Base-by-base conservation (phyloP, 2,797 vertebrate species). In the Tolypeutes matacus region DNA sequence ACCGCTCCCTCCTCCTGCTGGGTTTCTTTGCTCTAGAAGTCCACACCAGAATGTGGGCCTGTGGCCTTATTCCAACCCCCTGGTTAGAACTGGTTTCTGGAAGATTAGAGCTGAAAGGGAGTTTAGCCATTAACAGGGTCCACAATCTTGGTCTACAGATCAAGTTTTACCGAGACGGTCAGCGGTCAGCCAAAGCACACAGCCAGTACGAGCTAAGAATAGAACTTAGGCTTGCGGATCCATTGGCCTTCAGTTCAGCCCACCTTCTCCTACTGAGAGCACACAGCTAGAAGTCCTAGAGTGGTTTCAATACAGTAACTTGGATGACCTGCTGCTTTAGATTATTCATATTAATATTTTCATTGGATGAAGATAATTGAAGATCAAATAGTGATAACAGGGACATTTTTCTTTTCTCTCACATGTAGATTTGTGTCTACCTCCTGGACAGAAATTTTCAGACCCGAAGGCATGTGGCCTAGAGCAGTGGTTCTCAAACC, bases 261-360 rank as follows among this genome's bases (percentile, higher is more conserved):
- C 56, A 65, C 42, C 36, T 96, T 87, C 31, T 75, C 7, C 21
- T 87, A 21, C 56, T 78, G 6, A 49, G 8, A 56, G 14, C 13
- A 49, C 31, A 51, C 21, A 58, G 13, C 27, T 77, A 17, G 29
- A 76, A 65, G 31, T 29, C 15, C 39, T 82, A 65, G 15, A 84
- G 7, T 34, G 10, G 83, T 42, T 73, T 56, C 56, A 78, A 15
- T 60, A 14, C 7, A 76, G 39, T 10, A 4, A 49, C 31, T 86
- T 87, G 65, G 72, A 75, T 77, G 42, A 39, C n/a, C 29, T 81
- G n/a, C 46, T n/a, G 64, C 67, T 91, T 86, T 58, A 49, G 14
- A 80, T 77, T 92, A 87, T 46, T 95, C 42, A 18, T 70, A 60
- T 77, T 53, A 90, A 34, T 56, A 85, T 67, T 84, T 70, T 69